phyloP scores from a whole-genome alignment of 2,888 invertebrate genomes.

The Synanthedon vespiformis region DNA sequence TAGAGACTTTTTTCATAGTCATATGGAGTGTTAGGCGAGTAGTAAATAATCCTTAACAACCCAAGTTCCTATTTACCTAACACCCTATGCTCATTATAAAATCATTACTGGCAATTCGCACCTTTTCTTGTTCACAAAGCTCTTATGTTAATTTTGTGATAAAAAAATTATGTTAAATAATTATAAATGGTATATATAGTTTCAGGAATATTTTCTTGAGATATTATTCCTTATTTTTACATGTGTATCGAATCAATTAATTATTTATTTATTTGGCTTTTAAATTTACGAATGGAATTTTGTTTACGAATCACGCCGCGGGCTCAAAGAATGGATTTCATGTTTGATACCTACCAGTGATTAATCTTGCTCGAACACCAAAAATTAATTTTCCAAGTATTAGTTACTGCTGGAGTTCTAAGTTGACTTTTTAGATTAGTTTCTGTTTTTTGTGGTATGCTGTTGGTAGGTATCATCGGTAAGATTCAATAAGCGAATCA shows the following conservation, averaged over 20 bases:
- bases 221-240: slow-evolving; percentile 12
- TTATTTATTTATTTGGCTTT: slow-evolving; percentile 34
- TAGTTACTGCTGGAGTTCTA: slow-evolving; percentile 31
- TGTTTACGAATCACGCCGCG: too few relatives aligned
- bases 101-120: slow-evolving; percentile 38
- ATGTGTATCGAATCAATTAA: slow-evolving; percentile 15
- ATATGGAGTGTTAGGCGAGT: slow-evolving; percentile 10
- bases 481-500: background rate
- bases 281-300: slow-evolving; percentile 13
- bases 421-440: slow-evolving; percentile 48
- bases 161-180: slow-evolving; percentile 16
- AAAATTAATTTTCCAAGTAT: slow-evolving; percentile 20
- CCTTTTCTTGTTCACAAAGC: slow-evolving; percentile 15
- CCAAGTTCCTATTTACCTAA: background rate
- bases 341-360: slow-evolving; percentile 22
- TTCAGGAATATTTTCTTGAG: slow-evolving; percentile 14
- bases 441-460: slow-evolving; percentile 22
- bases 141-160: slow-evolving; percentile 29
- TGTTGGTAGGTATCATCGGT: slow-evolving; percentile 22
- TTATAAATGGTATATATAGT: slow-evolving; percentile 23
- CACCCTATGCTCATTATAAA: slow-evolving; percentile 13
- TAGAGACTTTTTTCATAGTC: slow-evolving; percentile 12
- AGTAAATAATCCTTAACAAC: slow-evolving; percentile 17
- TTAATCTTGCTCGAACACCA: slow-evolving; percentile 20
- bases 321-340: slow-evolving; percentile 35